Base-by-base conservation (phyloP, 2,888 invertebrate species). In the Cephus pulcher region DNA sequence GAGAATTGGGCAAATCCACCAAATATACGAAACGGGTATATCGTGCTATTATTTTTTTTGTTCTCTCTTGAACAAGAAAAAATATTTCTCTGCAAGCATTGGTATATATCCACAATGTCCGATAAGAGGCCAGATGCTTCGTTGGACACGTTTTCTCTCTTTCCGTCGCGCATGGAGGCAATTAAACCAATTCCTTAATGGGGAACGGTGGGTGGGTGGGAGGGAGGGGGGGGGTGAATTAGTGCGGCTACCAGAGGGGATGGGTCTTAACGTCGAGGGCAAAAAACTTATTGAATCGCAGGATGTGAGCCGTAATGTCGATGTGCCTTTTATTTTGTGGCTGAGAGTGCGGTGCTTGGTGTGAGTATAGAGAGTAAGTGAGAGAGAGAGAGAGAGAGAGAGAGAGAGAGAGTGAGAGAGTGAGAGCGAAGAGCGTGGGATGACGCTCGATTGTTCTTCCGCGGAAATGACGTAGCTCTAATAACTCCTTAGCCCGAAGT, bases 281-380 rank as follows among this genome's bases (percentile, higher is more conserved):
- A 88, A 87, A 87, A 86, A 84, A 85, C 84, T 84, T 76, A 79
- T 85, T 90, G 90, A 91, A 91, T 91, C 87, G 88, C 91, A 91
- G 91, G 91, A 91, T 91, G 91, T 91, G 90, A 90, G 87, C 86
- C 40, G 40, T 15, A 40, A 40, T 40, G 40, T 40, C 40, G 40
- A 40, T 40, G 40, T 40, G 40, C 15, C 40, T 40, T 40, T 15
- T 40, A 40, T 40, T 40, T 40, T 40, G 40, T 40, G 15, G 40
- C 40, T 6, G 40, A 40, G 40, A 15, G 15, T 6, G 83, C 40
- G 40, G 6, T 15, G 40, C 40, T 40, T 40, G 15, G 40, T 40
- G 15, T 15, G 40, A 6, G 40, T 40, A 6, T 40, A 40, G 40
- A 40, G 15, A 40, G 40, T 40, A 15, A 15, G 12, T 12, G 12